Conservation (phyloP, 1,140 invertebrate genomes). For the Zaprionus gabonicus region DNA sequence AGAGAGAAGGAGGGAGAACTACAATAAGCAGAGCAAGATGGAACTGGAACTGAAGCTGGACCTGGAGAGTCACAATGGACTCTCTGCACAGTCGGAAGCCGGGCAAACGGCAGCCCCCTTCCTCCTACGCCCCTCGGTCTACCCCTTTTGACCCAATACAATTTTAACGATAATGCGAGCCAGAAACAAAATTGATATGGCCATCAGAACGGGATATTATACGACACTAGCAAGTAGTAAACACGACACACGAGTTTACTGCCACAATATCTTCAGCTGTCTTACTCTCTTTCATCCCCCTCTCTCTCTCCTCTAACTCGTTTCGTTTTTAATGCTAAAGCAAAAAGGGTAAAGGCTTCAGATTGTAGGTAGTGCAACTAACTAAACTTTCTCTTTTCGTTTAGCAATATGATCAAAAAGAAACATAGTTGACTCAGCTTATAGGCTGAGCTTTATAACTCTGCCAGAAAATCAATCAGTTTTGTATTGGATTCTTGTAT, state of each 20-base stretch:
- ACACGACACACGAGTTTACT: conserved; percentile 12
- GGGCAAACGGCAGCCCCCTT: conserved; percentile 52
- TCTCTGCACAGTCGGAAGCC: conserved; percentile 43
- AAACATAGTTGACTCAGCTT: neutral
- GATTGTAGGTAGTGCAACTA: neutral
- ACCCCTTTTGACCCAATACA: conserved; percentile 66
- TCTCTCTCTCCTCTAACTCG: neutral
- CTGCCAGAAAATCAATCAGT: too few relatives aligned
- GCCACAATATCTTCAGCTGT: neutral
- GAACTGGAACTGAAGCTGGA: conserved; percentile 54
- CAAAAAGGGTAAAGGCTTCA: neutral
- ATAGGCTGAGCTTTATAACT: too few relatives aligned
- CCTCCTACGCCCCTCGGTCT: too few relatives aligned
- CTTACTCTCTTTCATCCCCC: neutral
- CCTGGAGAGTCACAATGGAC: conserved; percentile 58
- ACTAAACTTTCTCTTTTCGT: neutral
- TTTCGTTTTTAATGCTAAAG: neutral
- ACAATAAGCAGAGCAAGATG: conserved; percentile 39
- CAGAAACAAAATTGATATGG: conserved; percentile 72
- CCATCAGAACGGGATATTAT: conserved; percentile 54
- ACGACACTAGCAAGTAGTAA: neutral
- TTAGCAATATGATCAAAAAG: neutral
- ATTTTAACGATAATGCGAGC: conserved; percentile 79
- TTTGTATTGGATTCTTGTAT: too few relatives aligned
- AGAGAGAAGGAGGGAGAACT: conserved; percentile 19